Conservation (phyloP, 2,888 invertebrate genomes). For the Cosmia trapezina region DNA sequence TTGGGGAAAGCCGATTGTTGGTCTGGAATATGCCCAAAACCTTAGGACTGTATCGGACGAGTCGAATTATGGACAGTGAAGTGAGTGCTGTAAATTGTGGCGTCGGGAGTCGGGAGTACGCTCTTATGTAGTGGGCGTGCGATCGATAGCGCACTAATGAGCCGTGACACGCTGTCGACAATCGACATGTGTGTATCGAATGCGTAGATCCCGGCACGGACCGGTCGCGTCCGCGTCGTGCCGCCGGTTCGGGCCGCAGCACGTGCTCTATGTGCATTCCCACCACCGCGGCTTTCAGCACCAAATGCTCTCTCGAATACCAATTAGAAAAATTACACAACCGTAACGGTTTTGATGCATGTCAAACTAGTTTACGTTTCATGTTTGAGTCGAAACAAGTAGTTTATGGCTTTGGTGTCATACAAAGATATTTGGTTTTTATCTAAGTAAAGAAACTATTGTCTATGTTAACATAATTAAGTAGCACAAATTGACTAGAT, state of each 20-base stretch:
- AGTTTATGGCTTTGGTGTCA: neutral
- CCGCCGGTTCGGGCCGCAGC: neutral
- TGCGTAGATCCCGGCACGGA: slow-evolving; percentile 25
- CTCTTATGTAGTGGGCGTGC: slow-evolving; percentile 51
- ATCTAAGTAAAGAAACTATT: neutral
- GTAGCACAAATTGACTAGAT: neutral
- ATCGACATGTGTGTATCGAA: slow-evolving; percentile 73
- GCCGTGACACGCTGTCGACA: slow-evolving; percentile 77
- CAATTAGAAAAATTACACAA: slow-evolving; percentile 63
- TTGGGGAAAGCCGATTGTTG: slow-evolving; percentile 72
- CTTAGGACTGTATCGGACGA: slow-evolving; percentile 31
- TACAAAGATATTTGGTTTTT: neutral
- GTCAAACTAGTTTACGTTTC: slow-evolving; percentile 17
- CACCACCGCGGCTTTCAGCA: slow-evolving; percentile 31
- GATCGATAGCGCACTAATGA: slow-evolving; percentile 86
- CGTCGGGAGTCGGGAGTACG: slow-evolving; percentile 33
- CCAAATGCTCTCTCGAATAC: slow-evolving; percentile 62
- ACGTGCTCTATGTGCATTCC: slow-evolving; percentile 30
- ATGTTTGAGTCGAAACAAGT: neutral
- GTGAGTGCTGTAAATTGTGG: slow-evolving; percentile 47
- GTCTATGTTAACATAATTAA: neutral
- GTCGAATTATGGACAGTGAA: slow-evolving; percentile 36
- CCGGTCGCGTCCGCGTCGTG: neutral
- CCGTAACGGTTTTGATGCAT: slow-evolving; percentile 19
- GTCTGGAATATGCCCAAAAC: slow-evolving; percentile 59